phyloP scores from a whole-genome alignment of 2,888 invertebrate genomes.

The Corbicula japonica region DNA sequence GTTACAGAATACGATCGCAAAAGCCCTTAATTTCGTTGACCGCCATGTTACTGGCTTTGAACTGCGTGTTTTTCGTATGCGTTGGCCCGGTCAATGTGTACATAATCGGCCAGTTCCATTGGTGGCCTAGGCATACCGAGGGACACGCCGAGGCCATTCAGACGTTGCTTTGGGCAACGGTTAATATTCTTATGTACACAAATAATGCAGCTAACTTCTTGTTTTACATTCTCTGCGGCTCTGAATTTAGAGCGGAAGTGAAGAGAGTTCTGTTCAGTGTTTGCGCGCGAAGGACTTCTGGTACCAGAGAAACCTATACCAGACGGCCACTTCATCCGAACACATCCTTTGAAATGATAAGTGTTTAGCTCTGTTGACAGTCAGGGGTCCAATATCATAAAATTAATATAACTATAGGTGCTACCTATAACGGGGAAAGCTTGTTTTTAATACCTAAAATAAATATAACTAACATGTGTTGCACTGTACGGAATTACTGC shows the following conservation, averaged over 20 bases:
- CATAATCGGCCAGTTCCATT: constrained; percentile 59
- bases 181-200: constrained; percentile 73
- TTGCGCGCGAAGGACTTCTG: too few species aligned
- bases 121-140: constrained; percentile 12
- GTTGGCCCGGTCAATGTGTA: constrained; percentile 71
- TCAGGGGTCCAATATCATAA: too few species aligned
- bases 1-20: not conserved
- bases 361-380: too few species aligned
- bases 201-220: constrained; percentile 75
- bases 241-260: constrained; percentile 71
- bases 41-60: constrained; percentile 66
- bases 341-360: too few species aligned
- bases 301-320: too few species aligned
- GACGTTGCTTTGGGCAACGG: constrained; percentile 59
- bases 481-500: too few species aligned
- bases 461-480: too few species aligned
- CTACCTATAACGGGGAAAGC: too few species aligned
- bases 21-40: constrained; percentile 68
- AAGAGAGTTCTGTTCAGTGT: constrained; percentile 42
- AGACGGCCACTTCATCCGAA: too few species aligned
- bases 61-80: constrained; percentile 69
- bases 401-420: too few species aligned
- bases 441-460: too few species aligned
- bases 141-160: constrained; percentile 20
- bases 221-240: constrained; percentile 73